Conservation (phyloP, 2,888 invertebrate species). For the Megalurothrips usitatus region DNA sequence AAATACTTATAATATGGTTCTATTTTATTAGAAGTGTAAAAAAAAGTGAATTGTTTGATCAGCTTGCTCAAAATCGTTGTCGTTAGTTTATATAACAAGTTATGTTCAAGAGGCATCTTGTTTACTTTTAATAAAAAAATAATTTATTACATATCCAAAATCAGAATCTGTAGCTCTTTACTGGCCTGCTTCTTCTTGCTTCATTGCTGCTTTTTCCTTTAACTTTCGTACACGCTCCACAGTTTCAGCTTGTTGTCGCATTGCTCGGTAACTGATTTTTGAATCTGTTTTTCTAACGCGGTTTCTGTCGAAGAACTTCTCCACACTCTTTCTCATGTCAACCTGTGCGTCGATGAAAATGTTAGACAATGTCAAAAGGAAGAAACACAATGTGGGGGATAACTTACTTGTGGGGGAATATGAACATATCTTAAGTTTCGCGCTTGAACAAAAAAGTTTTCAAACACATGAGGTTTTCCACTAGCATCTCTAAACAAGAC, state of each 20-base stretch:
- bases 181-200: neutral
- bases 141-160: too few species aligned
- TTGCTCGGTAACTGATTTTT: neutral
- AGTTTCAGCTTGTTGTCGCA: neutral
- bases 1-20: neutral
- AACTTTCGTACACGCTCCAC: neutral
- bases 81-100: too few species aligned
- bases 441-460: slow-evolving; percentile 58
- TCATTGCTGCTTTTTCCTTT: neutral
- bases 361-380: too few species aligned
- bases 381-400: neutral
- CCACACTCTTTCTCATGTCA: neutral
- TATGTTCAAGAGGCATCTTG: too few species aligned
- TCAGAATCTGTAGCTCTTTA: too few species aligned
- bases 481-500: slow-evolving; percentile 59
- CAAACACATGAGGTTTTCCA: slow-evolving; percentile 57
- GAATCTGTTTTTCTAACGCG: neutral
- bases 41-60: neutral
- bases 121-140: too few species aligned
- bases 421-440: slow-evolving; percentile 66
- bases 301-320: neutral
- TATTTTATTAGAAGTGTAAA: neutral
- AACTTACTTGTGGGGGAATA: slow-evolving; percentile 52
- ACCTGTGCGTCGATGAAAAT: neutral
- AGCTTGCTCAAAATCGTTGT: too few species aligned